These are phyloP conservation scores for Nasonia longicornis DNA, from an alignment of 1,140 invertebrate species.

Conservation along the genomic window DNA sequence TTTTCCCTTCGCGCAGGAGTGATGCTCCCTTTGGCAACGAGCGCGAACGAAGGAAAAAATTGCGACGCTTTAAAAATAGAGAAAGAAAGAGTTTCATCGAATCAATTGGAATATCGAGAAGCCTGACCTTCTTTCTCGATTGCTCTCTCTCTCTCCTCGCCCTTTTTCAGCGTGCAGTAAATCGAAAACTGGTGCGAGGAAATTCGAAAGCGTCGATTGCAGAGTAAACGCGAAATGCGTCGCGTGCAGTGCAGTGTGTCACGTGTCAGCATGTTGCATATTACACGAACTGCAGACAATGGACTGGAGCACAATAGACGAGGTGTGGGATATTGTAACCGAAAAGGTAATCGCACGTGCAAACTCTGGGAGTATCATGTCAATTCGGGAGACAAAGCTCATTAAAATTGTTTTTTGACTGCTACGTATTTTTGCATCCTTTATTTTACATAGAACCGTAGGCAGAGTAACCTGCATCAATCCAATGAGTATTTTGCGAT, in stretches of 20 bases:
- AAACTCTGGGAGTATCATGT: too few species aligned
- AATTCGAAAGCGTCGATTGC: not conserved
- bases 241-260: not conserved
- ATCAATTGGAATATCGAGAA: constrained; percentile 3
- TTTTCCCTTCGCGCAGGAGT: not conserved
- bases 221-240: not conserved
- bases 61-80: not conserved
- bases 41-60: not conserved
- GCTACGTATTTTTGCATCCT: too few species aligned
- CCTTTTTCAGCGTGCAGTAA: not conserved
- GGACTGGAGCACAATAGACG: not conserved
- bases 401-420: too few species aligned
- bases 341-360: not conserved
- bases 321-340: too few species aligned
- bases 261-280: not conserved
- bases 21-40: not conserved
- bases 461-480: too few species aligned
- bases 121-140: not conserved
- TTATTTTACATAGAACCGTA: too few species aligned
- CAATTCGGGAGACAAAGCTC: too few species aligned
- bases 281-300: not conserved
- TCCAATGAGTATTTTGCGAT: too few species aligned
- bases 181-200: not conserved
- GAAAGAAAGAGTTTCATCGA: not conserved
- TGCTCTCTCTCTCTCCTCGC: not conserved